Evolutionary conservation across 2,888 invertebrate species (phyloP).

Genomic region (Tortricodes alternella): DNA sequence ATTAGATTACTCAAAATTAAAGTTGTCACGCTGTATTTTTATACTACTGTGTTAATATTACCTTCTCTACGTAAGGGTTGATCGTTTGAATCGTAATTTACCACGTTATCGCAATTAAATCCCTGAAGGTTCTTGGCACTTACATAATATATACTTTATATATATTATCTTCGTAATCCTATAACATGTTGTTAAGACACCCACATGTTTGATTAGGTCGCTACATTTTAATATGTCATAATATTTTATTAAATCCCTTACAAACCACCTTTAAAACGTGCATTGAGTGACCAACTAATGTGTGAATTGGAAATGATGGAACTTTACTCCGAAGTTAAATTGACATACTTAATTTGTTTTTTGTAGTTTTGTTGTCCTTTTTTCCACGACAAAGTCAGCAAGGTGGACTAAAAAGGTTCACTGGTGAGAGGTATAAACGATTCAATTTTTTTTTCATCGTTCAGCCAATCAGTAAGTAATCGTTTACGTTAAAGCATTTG

Average conservation of each 20-base stretch:
- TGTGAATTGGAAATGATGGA: too few species aligned
- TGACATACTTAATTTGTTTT: too few species aligned
- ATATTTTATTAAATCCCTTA: neutral
- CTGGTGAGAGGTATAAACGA: too few species aligned
- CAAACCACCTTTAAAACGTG: too few species aligned
- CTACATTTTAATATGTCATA: neutral
- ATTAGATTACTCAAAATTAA: neutral
- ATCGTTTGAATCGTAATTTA: slow-evolving; percentile 46
- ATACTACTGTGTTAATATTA: slow-evolving; percentile 1
- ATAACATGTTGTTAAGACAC: slow-evolving; percentile 13
- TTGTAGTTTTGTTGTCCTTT: too few species aligned
- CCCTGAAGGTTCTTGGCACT: slow-evolving; percentile 17
- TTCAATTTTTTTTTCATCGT: too few species aligned
- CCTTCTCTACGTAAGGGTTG: slow-evolving; percentile 29
- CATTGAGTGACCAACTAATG: too few species aligned
- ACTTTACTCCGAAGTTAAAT: too few species aligned
- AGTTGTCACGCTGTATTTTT: neutral
- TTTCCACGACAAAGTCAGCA: too few species aligned
- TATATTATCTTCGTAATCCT: slow-evolving; percentile 1
- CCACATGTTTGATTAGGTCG: slow-evolving; percentile 11
- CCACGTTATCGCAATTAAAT: slow-evolving; percentile 36
- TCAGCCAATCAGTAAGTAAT: too few species aligned
- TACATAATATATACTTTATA: neutral
- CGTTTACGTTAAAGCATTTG: too few species aligned
- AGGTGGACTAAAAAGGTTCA: too few species aligned